These are phyloP conservation scores for Sialia sialis DNA, from an alignment of 2,113 vertebrate species.

Conservation along the genomic window DNA sequence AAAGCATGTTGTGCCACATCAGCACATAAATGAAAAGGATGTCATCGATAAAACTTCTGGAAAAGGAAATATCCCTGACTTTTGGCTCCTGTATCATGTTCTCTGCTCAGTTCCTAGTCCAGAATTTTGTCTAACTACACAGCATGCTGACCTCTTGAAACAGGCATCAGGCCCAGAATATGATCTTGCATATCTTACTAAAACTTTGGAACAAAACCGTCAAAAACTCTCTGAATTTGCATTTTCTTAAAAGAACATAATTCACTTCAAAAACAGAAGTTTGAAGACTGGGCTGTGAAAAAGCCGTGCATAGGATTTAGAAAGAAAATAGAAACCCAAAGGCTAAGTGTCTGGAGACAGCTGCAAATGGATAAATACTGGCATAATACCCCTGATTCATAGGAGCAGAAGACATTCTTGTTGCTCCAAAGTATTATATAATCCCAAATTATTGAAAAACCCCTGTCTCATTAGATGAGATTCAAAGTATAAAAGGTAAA, in stretches of 20 bases:
- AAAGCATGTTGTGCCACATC: background rate
- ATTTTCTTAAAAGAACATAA: background rate
- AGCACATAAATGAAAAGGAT: background rate
- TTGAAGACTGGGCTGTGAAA: background rate
- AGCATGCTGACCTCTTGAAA: background rate
- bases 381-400: background rate
- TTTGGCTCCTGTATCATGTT: background rate
- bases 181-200: slow-evolving; percentile 28
- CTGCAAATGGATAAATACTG: background rate
- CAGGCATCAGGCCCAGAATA: background rate
- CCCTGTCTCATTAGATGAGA: background rate
- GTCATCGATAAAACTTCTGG: background rate
- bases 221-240: background rate
- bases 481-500: background rate
- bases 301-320: background rate
- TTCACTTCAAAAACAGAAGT: background rate
- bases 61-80: background rate
- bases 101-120: background rate
- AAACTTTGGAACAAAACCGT: background rate
- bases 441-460: background rate
- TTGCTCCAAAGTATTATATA: background rate
- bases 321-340: background rate
- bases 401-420: background rate
- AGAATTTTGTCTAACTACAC: background rate
- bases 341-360: background rate